These are phyloP conservation scores for Percina caprodes DNA, from an alignment of 2,113 vertebrate genomes.

Conservation along the genomic window DNA sequence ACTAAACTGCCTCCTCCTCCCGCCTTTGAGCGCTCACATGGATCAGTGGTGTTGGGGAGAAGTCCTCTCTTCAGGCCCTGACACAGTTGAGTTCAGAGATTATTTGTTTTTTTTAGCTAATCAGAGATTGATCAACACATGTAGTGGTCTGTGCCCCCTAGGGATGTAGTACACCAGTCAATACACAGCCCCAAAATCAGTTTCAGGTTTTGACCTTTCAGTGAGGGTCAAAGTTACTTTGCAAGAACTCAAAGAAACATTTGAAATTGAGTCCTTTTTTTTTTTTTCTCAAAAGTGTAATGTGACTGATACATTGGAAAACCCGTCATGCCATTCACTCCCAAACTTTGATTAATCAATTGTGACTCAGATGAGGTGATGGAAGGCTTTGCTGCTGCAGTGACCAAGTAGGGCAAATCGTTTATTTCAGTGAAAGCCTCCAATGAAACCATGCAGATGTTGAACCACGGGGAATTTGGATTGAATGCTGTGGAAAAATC, in stretches of 20 bases:
- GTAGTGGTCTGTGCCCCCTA: constrained; percentile 10
- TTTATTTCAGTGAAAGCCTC: constrained; percentile 20
- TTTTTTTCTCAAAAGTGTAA: background rate
- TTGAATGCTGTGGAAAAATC: constrained; percentile 18
- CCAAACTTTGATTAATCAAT: constrained; percentile 21
- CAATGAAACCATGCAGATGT: constrained; percentile 19
- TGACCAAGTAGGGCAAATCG: constrained; percentile 11
- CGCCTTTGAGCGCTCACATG: constrained; percentile 46
- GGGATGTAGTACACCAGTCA: background rate
- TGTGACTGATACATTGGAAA: background rate
- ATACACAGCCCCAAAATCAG: constrained; percentile 16
- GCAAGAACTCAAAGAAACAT: background rate
- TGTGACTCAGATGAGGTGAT: constrained; percentile 24
- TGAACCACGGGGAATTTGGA: constrained; percentile 22
- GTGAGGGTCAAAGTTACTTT: constrained; percentile 9
- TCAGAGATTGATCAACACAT: constrained; percentile 62
- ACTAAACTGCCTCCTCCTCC: constrained; percentile 45
- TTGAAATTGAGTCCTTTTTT: background rate
- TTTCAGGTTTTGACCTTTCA: constrained; percentile 4
- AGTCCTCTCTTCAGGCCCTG: constrained; percentile 27
- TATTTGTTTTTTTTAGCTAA: constrained; percentile 57
- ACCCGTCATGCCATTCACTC: background rate
- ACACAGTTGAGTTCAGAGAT: constrained; percentile 21
- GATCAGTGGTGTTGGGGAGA: constrained; percentile 50
- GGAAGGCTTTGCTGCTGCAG: constrained; percentile 13